Base-by-base conservation (phyloP, 2,113 vertebrate genomes). In the Pavo muticus region DNA sequence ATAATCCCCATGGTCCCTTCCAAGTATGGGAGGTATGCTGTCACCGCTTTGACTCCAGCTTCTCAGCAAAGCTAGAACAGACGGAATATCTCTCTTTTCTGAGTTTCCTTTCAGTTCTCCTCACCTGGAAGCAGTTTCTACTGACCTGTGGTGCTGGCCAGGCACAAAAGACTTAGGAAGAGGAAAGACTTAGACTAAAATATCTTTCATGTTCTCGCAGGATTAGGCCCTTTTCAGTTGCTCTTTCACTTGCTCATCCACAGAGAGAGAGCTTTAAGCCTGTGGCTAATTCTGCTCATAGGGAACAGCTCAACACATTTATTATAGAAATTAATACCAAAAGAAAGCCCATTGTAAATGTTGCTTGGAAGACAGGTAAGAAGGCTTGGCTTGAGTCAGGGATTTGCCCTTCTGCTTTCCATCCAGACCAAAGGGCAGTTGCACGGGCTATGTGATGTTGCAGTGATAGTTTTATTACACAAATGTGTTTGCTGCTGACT, bases 311-410 rank as follows among this genome's bases (percentile, higher is more conserved):
- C 42, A 42, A n/a, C 0, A 0, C 7, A 12, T 82, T 87, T 90
- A 54, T 60, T 64, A 25, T 61, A 16, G 13, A 61, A 56, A 76
- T 39, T 44, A 35, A 39, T 82, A 52, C 2, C 0, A 47, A 40
- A 32, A 68, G 42, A 35, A 87, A 86, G 30, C 20, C 30, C 17
- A 16, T 50, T 18, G 59, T 37, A 70, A 87, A 77, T 67, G 9
- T 11, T 70, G 29, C 35, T 64, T 1, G 2, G 0, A 0, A 65
- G 39, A 32, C 40, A 23, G 35, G 44, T 25, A 76, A 14, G 30
- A 48, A 45, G 24, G 4, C 25, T 77, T 87, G 69, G 48, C 16
- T 52, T 69, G 32, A 21, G 4, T 70, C 29, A 76, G 48, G 48
- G 64, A 50, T 84, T 88, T 86, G 29, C 35, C 19, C 44, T 44